Evolutionary conservation across 1,140 invertebrate species (phyloP), one percentile per base, ranked within the genome.

Genomic region (Formica selysi): DNA sequence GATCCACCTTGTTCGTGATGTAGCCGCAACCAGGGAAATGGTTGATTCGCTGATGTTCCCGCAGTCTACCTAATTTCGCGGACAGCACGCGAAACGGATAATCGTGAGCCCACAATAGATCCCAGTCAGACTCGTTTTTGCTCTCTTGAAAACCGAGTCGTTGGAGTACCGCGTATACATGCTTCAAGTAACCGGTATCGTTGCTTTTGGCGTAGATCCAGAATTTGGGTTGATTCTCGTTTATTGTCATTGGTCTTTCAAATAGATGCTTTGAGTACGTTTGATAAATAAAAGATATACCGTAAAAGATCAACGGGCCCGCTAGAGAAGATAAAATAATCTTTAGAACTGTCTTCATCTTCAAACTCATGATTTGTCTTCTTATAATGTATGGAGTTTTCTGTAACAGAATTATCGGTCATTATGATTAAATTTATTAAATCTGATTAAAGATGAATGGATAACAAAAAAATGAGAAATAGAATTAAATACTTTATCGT

Each of bases 1-100:
- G 95, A 92, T 98, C 98, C 8, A 98, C 98, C 96, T 99, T 99
- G 91, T 98, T 99, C 0, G 98, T 99, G 64, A 99, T 97, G 91
- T 97, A 99, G 0, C 99, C 99, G 76, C 98, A 98, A 0, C 98
- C 99, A 3, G 99, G 99, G 92, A 99, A 98, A 94, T 99, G 98
- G 94, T 99, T 99, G 0, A 99, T 97, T 92, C 96, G 97, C 92
- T 99, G 98, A 95, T 98, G 95, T 8, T 96, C 91, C 90, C 97
- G 96, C 19, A 99, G 92, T 89, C 96, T 96, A 80, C 95, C 96
- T 13, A 98, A 92, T 86, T 96, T 93, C 0, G 96, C 92, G 38
- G 96, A 95, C 3, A 98, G 91, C 0, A 94, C 94, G 61, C 96
- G 95, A 92, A 99, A 99, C 3, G 98, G 98, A 94, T 98, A 99